Conservation (phyloP, 1,140 invertebrate genomes). For the Zaprionus tsacasi region DNA sequence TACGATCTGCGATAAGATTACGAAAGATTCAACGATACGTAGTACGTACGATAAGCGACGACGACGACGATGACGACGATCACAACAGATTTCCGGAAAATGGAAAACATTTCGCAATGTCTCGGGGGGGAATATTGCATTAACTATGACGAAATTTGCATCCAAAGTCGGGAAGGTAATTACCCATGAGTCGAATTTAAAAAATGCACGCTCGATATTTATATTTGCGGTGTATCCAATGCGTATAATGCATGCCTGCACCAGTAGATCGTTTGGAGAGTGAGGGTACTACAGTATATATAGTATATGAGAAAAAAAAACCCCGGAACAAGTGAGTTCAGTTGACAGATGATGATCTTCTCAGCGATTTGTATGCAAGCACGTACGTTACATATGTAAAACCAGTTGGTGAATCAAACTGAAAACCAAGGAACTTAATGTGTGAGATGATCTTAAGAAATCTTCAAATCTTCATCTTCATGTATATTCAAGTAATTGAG, state of each 20-base stretch:
- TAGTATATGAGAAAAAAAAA: background rate
- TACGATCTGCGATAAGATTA: constrained; percentile 31
- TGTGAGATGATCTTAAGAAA: background rate
- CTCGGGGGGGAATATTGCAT: background rate
- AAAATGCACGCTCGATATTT: constrained; percentile 14
- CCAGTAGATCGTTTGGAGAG: background rate
- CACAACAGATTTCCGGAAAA: background rate
- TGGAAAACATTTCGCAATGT: background rate
- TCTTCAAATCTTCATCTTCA: background rate
- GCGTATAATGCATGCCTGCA: background rate
- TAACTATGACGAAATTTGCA: too few relatives aligned
- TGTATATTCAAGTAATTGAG: too few relatives aligned
- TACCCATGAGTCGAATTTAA: constrained; percentile 4
- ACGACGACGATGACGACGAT: background rate
- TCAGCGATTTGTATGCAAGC: constrained; percentile 5
- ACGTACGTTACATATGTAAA: constrained; percentile 4
- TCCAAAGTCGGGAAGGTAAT: background rate
- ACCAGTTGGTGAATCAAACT: constrained; percentile 34
- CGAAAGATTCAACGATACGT: background rate
- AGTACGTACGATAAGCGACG: background rate
- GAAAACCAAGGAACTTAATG: background rate
- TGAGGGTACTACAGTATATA: background rate
- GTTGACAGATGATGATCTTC: background rate
- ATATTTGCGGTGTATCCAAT: background rate
- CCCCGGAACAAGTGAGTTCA: background rate